These are phyloP conservation scores for Gymnocypris eckloni DNA, from an alignment of 2,797 vertebrate genomes.

Conservation along the genomic window DNA sequence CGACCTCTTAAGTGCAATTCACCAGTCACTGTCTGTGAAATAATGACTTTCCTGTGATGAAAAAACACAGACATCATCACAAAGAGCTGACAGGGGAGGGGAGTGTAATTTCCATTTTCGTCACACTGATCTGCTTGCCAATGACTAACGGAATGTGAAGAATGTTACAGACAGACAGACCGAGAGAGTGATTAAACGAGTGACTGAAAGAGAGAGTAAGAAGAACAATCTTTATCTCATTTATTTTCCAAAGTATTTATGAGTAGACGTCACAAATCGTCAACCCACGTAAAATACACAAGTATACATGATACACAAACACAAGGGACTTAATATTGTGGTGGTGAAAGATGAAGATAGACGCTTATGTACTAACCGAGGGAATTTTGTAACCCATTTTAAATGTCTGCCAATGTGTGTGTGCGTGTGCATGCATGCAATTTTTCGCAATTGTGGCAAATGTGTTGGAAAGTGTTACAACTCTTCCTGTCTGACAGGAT, in stretches of 20 bases:
- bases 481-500: too few relatives aligned
- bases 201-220: conserved; percentile 3
- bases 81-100: background rate
- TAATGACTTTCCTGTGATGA: conserved; percentile 15
- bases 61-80: conserved; percentile 30
- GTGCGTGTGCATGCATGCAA: background rate
- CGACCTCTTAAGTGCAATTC: background rate
- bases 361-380: background rate
- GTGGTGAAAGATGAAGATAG: background rate
- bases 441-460: background rate
- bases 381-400: conserved; percentile 2
- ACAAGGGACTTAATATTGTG: background rate
- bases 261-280: background rate
- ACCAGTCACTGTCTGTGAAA: background rate
- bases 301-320: background rate
- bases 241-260: background rate
- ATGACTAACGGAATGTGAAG: conserved; percentile 43
- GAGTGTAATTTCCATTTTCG: conserved; percentile 40
- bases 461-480: background rate
- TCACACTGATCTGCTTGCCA: conserved; percentile 4
- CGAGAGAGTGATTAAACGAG: background rate
- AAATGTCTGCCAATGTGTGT: background rate
- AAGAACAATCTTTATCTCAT: background rate
- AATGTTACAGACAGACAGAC: conserved; percentile 24
- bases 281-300: background rate